A percentile compares a stretch with the other conserved stretches of the same genome.
Conservation (phyloP, 2,113 vertebrate species). For the Pseudopipra pipra region DNA sequence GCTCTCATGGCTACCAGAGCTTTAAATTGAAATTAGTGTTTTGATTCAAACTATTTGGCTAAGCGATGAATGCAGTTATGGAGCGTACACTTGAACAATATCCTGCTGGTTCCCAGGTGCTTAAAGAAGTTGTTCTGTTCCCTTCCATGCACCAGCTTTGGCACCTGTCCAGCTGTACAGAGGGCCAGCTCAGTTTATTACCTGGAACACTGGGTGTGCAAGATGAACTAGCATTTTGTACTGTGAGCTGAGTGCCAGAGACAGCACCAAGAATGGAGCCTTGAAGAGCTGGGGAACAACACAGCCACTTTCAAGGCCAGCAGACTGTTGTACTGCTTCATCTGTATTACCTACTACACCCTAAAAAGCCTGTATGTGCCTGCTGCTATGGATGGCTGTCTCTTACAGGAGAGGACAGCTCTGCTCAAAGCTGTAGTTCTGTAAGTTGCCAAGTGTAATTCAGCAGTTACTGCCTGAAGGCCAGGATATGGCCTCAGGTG, state of each 20-base stretch:
- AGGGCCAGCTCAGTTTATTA: neutral
- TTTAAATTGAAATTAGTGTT: neutral
- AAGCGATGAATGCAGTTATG: neutral
- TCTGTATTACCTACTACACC: fast-evolving
- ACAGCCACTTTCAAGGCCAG: fast-evolving
- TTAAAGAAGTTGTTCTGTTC: neutral
- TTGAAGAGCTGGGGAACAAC: fast-evolving
- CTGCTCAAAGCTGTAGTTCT: neutral
- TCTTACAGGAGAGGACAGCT: neutral
- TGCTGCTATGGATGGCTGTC: neutral
- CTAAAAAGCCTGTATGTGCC: neutral
- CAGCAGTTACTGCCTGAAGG: neutral
- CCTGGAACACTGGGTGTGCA: neutral
- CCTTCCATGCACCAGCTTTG: neutral
- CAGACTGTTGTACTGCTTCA: neutral
- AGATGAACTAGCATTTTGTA: neutral
- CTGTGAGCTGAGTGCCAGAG: neutral
- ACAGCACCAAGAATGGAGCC: neutral
- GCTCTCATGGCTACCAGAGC: neutral
- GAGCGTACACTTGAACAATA: neutral
- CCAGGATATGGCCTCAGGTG: neutral
- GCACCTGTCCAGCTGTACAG: neutral
- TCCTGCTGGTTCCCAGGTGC: neutral
- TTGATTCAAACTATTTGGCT: neutral
- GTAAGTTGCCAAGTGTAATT: neutral